Percentiles rank a stretch among this genome's conserved stretches.
These are phyloP conservation scores for Motacilla tschutschensis DNA, from an alignment of 2,113 vertebrate genomes.

Conservation along the genomic window DNA sequence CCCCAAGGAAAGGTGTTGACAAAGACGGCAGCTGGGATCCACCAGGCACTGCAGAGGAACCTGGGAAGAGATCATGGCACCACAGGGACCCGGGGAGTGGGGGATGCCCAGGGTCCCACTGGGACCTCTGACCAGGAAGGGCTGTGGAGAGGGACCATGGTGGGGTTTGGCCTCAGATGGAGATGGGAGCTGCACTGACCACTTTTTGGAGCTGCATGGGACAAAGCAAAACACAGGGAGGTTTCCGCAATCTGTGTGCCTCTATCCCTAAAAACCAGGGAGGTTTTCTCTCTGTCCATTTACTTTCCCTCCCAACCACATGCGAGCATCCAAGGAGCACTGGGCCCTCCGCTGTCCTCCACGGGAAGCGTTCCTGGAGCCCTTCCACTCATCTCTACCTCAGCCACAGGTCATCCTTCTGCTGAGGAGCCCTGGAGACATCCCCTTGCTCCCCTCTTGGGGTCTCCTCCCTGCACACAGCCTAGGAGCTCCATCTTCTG, in stretches of 20 bases:
- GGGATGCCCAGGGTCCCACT: background rate
- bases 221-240: background rate
- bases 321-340: background rate
- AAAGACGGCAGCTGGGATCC: background rate
- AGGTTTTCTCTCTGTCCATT: background rate
- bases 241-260: background rate
- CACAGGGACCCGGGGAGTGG: background rate
- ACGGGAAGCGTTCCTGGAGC: background rate
- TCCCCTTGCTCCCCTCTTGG: too few species aligned
- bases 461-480: background rate
- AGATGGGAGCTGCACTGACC: background rate
- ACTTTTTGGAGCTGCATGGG: background rate
- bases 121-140: background rate
- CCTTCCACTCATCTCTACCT: accelerated
- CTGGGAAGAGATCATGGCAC: accelerated
- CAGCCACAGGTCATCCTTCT: accelerated
- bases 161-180: background rate
- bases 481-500: background rate
- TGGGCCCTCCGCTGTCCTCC: background rate
- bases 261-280: background rate
- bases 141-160: accelerated
- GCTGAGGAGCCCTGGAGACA: background rate
- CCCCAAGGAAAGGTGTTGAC: background rate
- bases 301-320: background rate
- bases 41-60: background rate